These are phyloP conservation scores for Oncopodura yosiiana DNA, from an alignment of 1,140 invertebrate species.

Conservation along the genomic window DNA sequence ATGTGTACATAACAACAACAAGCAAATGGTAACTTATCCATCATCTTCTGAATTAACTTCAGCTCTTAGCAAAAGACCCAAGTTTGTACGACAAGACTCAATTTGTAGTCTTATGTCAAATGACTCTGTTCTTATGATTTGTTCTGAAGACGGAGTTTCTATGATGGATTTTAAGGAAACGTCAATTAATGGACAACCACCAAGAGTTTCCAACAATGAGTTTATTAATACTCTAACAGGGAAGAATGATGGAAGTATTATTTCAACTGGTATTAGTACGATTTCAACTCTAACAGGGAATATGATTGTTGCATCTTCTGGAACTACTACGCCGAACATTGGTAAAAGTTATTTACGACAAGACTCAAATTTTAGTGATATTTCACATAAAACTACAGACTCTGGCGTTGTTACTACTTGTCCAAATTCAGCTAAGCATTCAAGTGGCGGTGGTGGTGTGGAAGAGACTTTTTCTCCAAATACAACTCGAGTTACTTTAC, in stretches of 20 bases:
- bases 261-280: background rate
- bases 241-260: too few relatives aligned
- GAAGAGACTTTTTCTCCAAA: too few relatives aligned
- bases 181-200: background rate
- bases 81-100: constrained; percentile 33
- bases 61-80: constrained; percentile 4
- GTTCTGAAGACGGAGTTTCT: constrained; percentile 25
- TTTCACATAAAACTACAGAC: constrained; percentile 31
- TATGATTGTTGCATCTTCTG: background rate
- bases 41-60: constrained; percentile 12
- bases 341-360: constrained; percentile 30
- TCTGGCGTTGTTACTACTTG: constrained; percentile 33
- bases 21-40: background rate
- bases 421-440: too few relatives aligned
- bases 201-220: too few relatives aligned
- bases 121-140: constrained; percentile 34
- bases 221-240: too few relatives aligned
- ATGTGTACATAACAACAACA: constrained; percentile 5
- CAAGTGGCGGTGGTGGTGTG: too few relatives aligned
- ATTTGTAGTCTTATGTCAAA: constrained; percentile 31
- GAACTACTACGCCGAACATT: background rate
- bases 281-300: background rate
- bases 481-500: too few relatives aligned
- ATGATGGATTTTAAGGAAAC: constrained; percentile 3
- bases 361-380: constrained; percentile 35